A percentile compares a stretch with the other conserved stretches of the same genome.
These are phyloP conservation scores for Brachyptera putata DNA, from an alignment of 2,888 invertebrate species.

Conservation along the genomic window DNA sequence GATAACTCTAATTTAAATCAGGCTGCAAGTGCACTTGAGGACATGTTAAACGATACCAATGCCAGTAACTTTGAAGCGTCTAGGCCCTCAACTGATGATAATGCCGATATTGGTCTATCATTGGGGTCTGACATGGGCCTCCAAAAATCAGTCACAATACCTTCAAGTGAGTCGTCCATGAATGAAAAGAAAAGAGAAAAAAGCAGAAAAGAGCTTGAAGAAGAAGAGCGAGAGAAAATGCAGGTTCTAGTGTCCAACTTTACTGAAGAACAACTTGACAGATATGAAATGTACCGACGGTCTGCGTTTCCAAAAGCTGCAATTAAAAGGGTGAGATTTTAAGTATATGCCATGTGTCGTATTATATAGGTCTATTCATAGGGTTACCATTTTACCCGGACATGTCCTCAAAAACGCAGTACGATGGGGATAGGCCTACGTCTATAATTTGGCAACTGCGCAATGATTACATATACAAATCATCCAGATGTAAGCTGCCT, in stretches of 20 bases:
- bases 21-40: conserved; percentile 29
- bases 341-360: too few species aligned
- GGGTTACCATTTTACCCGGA: too few species aligned
- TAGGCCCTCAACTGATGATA: not conserved
- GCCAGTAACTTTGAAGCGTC: not conserved
- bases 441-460: too few species aligned
- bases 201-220: conserved; percentile 80
- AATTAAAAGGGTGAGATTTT: conserved; percentile 70
- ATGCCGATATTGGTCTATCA: not conserved
- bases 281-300: conserved; percentile 97
- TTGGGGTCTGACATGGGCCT: conserved; percentile 10
- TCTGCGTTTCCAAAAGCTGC: conserved; percentile 98
- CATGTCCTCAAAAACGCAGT: too few species aligned
- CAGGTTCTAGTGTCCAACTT: conserved; percentile 98
- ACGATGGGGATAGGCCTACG: too few species aligned
- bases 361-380: too few species aligned
- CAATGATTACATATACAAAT: too few species aligned
- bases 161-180: not conserved
- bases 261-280: conserved; percentile 94
- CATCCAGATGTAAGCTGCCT: too few species aligned
- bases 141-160: conserved; percentile 9
- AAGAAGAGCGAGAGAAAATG: conserved; percentile 94
- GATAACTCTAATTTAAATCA: conserved; percentile 22
- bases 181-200: conserved; percentile 60
- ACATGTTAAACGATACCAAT: conserved; percentile 27